Base-by-base conservation (phyloP, 1,140 invertebrate species). In the Cepaea nemoralis region DNA sequence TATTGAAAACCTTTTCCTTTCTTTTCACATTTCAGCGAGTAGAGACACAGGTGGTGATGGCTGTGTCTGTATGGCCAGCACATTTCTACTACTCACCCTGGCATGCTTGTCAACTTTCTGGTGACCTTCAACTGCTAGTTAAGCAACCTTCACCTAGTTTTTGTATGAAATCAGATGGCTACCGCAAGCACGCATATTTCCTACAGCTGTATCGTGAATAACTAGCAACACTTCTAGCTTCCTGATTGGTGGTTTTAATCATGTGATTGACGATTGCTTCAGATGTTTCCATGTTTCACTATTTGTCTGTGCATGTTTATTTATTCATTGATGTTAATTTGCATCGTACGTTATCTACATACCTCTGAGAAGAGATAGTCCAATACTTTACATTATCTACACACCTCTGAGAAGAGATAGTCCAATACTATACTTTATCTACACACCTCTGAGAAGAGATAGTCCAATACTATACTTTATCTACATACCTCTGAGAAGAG, bases 241-340 rank as follows among this genome's bases (percentile, higher is more conserved):
- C 2, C 8, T 50, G 73, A 70, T 8, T 37, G 33, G 1, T 24
- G 39, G n/a, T 73, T 73, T 40, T 2, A 73, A 40, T 73, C 22
- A 45, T 6, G 37, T 73, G 1, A 31, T 31, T 63, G 27, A 27
- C 1, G 27, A 31, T 63, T 63, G 59, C 27, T 63, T 63, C 59
- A 33, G 6, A 33, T 42, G 27, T 74, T 27, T 74, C 27, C 48
- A 50, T 48, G 40, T 73, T 27, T 75, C 40, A 27, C 8, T 45
- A 50, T 75, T 45, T 73, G 69, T 35, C 22, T 71, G 69, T 71
- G 33, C 24, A 40, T 71, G 69, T 71, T 35, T 71, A 35, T 71
- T 35, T 71, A 35, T 73, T 45, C 33, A 50, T 35, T 10, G n/a
- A 22, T 19, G 5, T 22, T 22, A 22, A 22, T 55, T 55, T 55